Conservation (phyloP, 1,140 invertebrate species). For the Platorchestia sp. region DNA sequence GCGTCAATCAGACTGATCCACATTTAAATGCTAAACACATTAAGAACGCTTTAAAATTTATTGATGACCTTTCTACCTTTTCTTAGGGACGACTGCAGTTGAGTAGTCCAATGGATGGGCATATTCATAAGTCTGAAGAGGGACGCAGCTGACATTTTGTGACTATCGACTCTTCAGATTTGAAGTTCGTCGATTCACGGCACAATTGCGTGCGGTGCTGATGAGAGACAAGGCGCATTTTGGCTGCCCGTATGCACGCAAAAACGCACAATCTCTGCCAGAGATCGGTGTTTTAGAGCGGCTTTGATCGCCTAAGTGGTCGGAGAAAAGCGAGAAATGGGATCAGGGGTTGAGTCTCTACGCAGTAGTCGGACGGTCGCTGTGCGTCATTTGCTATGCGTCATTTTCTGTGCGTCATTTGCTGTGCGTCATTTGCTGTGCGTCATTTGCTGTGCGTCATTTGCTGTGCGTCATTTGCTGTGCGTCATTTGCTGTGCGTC, state of each 20-base stretch:
- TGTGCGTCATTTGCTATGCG: too few species aligned
- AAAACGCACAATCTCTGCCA: background rate
- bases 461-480: too few species aligned
- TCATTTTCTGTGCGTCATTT: too few species aligned
- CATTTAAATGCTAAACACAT: constrained; percentile 49
- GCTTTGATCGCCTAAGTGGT: constrained; percentile 6
- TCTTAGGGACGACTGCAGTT: background rate
- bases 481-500: too few species aligned
- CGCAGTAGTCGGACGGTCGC: background rate
- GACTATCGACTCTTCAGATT: background rate
- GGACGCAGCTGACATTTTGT: background rate
- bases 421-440: too few species aligned
- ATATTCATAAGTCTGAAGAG: constrained; percentile 24
- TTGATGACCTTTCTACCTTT: constrained; percentile 21
- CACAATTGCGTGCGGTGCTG: background rate
- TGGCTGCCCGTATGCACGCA: background rate
- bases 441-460: too few species aligned
- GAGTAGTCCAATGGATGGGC: background rate
- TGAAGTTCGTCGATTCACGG: background rate
- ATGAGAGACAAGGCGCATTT: background rate
- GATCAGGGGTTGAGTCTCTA: background rate
- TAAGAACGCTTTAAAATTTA: constrained; percentile 24
- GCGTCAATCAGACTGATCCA: constrained; percentile 12
- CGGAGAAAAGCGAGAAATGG: background rate
- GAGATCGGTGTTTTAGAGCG: background rate